phyloP scores from a whole-genome alignment of 2,113 vertebrate genomes.

The Myocastor coypus region DNA sequence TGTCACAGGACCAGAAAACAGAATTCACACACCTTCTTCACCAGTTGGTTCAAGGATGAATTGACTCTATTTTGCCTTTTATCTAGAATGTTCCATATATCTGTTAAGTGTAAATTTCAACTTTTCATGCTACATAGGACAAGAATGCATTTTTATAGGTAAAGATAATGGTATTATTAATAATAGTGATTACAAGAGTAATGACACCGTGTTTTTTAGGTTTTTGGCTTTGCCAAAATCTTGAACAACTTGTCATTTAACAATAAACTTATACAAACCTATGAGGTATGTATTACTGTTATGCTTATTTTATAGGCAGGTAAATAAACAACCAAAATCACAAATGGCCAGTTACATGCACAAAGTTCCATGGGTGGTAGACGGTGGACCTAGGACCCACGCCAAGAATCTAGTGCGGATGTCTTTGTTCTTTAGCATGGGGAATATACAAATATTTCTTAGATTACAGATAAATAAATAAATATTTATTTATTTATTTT shows the following conservation, averaged over 20 bases:
- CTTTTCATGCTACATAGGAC: neutral
- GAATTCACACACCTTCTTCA: neutral
- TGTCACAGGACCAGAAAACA: neutral
- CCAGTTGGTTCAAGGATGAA: neutral
- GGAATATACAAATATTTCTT: neutral
- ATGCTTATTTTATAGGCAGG: neutral
- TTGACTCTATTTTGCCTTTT: neutral
- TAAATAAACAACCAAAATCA: neutral
- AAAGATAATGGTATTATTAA: neutral
- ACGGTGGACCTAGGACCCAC: neutral
- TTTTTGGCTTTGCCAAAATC: neutral
- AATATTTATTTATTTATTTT: too few species aligned
- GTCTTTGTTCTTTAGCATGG: neutral
- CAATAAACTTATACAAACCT: neutral
- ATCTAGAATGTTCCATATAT: neutral
- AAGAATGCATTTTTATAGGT: neutral
- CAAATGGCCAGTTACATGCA: slow-evolving; percentile 1
- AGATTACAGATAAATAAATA: too few species aligned
- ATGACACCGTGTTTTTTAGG: neutral
- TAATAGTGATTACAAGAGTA: neutral
- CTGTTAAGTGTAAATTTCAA: neutral
- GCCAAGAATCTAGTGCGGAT: neutral
- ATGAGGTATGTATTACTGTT: neutral
- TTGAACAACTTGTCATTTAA: neutral
- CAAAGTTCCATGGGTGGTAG: neutral